Conservation (phyloP, 1,140 invertebrate genomes). For the Leguminivora glycinivorella region DNA sequence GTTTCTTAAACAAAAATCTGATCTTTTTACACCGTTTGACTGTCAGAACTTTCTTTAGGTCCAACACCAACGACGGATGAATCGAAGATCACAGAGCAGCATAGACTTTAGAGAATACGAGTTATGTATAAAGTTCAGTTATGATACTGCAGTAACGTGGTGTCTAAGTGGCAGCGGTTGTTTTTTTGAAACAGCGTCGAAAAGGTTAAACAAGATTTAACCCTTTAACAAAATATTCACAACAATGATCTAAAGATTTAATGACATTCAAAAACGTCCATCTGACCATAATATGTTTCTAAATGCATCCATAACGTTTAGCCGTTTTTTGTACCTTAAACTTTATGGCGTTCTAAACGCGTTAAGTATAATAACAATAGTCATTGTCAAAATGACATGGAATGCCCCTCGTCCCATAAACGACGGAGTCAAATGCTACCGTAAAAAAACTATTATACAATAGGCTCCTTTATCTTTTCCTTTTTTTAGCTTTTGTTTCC, state of each 20-base stretch:
- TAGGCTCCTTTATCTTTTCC: background rate
- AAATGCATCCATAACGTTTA: background rate
- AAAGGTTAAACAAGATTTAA: background rate
- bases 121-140: too few relatives aligned
- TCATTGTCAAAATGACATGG: conserved; percentile 26
- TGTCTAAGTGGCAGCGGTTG: too few relatives aligned
- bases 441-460: conserved; percentile 25
- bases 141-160: too few relatives aligned
- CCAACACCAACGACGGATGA: too few relatives aligned
- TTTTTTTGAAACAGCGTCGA: too few relatives aligned
- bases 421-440: background rate
- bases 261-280: background rate
- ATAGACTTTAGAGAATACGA: too few relatives aligned
- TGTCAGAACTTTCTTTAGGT: too few relatives aligned
- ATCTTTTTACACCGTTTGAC: too few relatives aligned
- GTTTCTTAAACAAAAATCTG: too few relatives aligned
- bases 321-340: background rate
- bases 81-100: too few relatives aligned
- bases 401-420: conserved; percentile 7
- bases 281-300: background rate
- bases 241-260: background rate
- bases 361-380: conserved; percentile 25
- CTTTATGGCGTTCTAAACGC: conserved; percentile 13
- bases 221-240: background rate
- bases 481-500: background rate